Conservation (phyloP, 2,888 invertebrate species). For the Smittia sp. region DNA sequence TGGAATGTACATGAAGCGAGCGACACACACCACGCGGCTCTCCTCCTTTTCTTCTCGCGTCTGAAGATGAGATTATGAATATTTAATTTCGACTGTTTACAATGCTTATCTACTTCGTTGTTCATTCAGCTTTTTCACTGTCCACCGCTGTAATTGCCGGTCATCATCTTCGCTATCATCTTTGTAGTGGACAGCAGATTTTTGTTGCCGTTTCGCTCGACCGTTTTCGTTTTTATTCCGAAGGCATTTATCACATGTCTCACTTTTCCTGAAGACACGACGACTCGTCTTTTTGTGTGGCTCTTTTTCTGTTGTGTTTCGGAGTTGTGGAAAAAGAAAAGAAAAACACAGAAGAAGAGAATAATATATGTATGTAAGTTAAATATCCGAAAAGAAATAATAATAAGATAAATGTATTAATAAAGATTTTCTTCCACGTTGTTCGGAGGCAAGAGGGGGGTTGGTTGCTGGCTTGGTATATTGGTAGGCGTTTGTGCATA, state of each 20-base stretch:
- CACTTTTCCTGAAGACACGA: constrained; percentile 9
- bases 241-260: constrained; percentile 24
- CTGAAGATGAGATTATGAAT: neutral
- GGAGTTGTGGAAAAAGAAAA: constrained; percentile 2
- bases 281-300: neutral
- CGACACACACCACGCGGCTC: neutral
- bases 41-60: neutral
- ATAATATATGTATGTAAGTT: constrained; percentile 42
- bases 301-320: constrained; percentile 16
- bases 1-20: neutral
- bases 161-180: constrained; percentile 17
- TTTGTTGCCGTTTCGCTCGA: constrained; percentile 5
- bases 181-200: constrained; percentile 3
- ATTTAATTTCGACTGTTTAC: constrained; percentile 8
- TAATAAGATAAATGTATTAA: constrained; percentile 37
- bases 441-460: constrained; percentile 29
- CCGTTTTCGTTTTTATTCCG: neutral
- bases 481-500: constrained; percentile 37
- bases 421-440: constrained; percentile 14
- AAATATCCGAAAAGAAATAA: constrained; percentile 41
- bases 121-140: constrained; percentile 8
- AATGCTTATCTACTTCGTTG: neutral
- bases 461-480: constrained; percentile 32
- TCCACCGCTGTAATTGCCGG: neutral
- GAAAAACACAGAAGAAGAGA: constrained; percentile 33